Evolutionary conservation across 1,140 invertebrate genomes (phyloP), one percentile per base, ranked within the genome.

Genomic region (Meloidogyne floridensis): DNA sequence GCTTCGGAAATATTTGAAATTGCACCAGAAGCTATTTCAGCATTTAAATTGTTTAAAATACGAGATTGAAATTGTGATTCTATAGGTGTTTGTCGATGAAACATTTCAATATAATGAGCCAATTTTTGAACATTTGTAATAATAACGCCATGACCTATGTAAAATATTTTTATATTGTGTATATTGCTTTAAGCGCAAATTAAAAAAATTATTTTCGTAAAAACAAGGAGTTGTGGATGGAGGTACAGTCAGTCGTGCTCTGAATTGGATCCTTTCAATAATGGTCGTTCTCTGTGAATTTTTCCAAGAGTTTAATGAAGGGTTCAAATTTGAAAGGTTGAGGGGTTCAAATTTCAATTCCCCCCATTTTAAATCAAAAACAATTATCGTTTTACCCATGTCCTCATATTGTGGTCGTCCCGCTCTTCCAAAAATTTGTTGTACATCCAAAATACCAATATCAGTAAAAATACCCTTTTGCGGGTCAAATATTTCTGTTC

Each of bases 371-470:
- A 69, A 59, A 65, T 43, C 6, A 42, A 47, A 65, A 7, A 32
- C 32, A 32, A 11, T 3, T 77, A 8, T 10, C 20, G 2, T 7
- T 77, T 51, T 65, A 81, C 86, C 92, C 83, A 89, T 91, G 59
- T 87, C 91, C 81, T 99, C 96, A 89, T 88, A 93, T 89, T 93
- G 93, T 0, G 97, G 97, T 51, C 93, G 93, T 65, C 98, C 98
- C 32, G 98, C 98, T 72, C 98, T 93, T 78, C 98, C 98, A 92
- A 99, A 99, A 83, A 99, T 99, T 93, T 99, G 98, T 81, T 98
- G 92, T 9, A 99, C 97, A 91, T 99, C 98, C 65, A 99, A 91
- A 86, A 99, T 97, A 80, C 95, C 95, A 9, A 99, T 91, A 91
- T 99, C 96, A 0, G 98, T 94, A 91, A 97, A 98, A 1, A 93